Evolutionary conservation across 2,113 vertebrate species (phyloP), one percentile per base, ranked within the genome.

Genomic region (Trichomycterus rosablanca): DNA sequence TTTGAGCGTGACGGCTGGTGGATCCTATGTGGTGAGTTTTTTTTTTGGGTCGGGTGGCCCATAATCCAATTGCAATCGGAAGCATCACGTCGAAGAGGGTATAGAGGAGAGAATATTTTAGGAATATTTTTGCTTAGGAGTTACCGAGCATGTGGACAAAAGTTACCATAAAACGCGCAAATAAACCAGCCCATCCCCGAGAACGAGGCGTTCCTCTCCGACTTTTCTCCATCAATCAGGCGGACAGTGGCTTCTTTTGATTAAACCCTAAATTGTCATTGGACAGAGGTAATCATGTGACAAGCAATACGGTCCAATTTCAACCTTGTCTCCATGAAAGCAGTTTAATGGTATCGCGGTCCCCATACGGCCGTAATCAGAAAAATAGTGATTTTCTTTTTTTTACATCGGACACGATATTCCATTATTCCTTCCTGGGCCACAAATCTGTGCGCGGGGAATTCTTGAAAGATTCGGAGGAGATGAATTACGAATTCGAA

Each of bases 401-500:
- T 30, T 68, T 80, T 81, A 89, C 80, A 87, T 86, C 82, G 84
- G 87, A 80, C 78, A 86, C 87, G 88, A 89, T 87, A 90, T 88
- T 87, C 89, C 84, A 88, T 88, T 90, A 88, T 90, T 92, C 89
- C 70, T 89, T 69, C 75, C 67, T 86, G 88, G 86, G 89, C 88
- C 85, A 84, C 86, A 84, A 88, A 89, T 81, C 85, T 89, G 91
- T 88, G 89, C 88, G 88, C 87, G 88, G 82, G 83, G 93, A 96
- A 80, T 96, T 90, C 94, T 88, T 91, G 84, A 85, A 68, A 88
- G 85, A 89, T 88, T 81, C 86, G 90, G 90, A 90, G 92, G 94
- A 93, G 90, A 98, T 98, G 95, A 97, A 97, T 95, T 97, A 94
- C 94, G 93, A 92, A 93, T 97, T 96, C 87, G 91, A 93, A 91